Base-by-base conservation (phyloP, 2,113 vertebrate genomes). In the Lathamus discolor region DNA sequence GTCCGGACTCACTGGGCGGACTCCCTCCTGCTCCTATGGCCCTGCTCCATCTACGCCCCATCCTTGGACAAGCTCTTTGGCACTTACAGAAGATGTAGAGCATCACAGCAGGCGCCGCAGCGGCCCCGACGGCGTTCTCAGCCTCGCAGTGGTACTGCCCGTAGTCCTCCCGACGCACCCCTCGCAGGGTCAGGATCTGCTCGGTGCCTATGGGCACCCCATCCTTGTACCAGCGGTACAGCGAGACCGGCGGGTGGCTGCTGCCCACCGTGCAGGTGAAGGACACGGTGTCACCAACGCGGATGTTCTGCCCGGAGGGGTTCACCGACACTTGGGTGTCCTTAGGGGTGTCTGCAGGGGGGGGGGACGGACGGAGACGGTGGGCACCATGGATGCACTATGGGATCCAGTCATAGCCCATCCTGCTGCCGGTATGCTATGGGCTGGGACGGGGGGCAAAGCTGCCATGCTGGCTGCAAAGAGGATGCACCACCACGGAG, bases 71-170 rank as follows among this genome's bases (percentile, higher is more conserved):
- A 28, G 9, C 48, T 18, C 16, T 4, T 8, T 2, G 31, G 28
- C 61, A 98, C 98, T 98, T 25, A 98, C 98, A 97, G 93, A 98
- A 98, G 46, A 98, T 4, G 2, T 66, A 88, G 33, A 98, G 93
- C 5, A 39, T 93, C 23, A 96, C 6, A 0, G 86, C 39, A 0
- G 91, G 84, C 0, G 98, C 97, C 6, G 1, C 13, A 0, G 18
- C 59, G 0, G 62, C 39, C 18, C 98, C 98, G 1, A 98, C 2
- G 0, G 23, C 2, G 2, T 98, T 98, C 18, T 9, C 25, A 5
- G 79, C 97, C 73, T 95, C 57, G 2, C 98, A 98, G 61, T 6
- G 92, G 72, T 98, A 98, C 66, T 17, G 39, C 6, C 98, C 98
- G 0, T 97, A 88, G 46, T 98, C 97, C 3, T 52, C 57, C 22